These are phyloP conservation scores for Octomys mimax DNA, from an alignment of 2,797 vertebrate genomes.

Conservation along the genomic window DNA sequence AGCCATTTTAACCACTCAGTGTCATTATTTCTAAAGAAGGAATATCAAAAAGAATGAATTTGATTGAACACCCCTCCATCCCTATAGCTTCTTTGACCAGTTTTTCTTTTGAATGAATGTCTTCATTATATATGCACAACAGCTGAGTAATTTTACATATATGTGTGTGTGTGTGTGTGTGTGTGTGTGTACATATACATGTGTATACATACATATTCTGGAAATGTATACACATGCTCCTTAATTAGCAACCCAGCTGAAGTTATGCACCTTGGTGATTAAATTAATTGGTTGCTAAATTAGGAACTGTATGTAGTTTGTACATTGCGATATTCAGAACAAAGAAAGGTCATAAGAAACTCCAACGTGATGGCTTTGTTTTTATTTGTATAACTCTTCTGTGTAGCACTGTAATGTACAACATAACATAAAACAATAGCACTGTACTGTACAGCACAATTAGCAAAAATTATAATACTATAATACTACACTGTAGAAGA, in stretches of 20 bases:
- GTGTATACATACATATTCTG: not conserved
- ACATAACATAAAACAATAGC: not conserved
- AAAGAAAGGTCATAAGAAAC: not conserved
- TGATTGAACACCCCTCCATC: not conserved
- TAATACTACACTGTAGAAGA: not conserved
- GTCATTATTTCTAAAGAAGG: not conserved
- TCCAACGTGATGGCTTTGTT: not conserved
- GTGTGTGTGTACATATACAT: too few species aligned
- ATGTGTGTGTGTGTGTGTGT: fast-evolving
- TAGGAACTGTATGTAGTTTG: not conserved
- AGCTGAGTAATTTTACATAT: not conserved
- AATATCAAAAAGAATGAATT: constrained; percentile 16
- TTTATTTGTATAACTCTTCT: not conserved
- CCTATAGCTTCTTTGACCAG: not conserved
- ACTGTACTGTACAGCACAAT: not conserved
- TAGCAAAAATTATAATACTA: not conserved
- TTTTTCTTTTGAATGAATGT: not conserved
- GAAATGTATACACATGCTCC: not conserved
- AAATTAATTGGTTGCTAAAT: not conserved
- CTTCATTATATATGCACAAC: not conserved
- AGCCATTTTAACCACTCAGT: not conserved
- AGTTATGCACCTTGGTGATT: not conserved
- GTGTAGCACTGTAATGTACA: not conserved
- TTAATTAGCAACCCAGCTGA: not conserved
- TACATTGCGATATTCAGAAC: not conserved